Percentiles rank a stretch among this genome's conserved stretches.
phyloP scores from a whole-genome alignment of 92 coral and sea anemone species.

The Plumapathes pennacea region DNA sequence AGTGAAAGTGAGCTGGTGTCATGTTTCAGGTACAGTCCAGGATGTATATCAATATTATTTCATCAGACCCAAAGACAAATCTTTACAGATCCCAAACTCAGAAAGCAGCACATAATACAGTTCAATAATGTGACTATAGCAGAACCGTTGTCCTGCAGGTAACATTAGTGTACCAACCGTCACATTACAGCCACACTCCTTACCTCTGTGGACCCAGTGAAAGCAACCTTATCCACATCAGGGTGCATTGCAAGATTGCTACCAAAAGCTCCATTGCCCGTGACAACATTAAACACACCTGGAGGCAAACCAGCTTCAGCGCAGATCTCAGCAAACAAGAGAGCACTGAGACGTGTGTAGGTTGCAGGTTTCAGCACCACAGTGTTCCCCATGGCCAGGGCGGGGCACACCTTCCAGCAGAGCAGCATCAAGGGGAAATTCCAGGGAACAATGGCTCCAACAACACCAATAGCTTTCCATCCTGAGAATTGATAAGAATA shows the following conservation, averaged over 20 bases:
- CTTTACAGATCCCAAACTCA: too few species aligned
- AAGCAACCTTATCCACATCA: slow-evolving; percentile 97
- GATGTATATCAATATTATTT: too few species aligned
- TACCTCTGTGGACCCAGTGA: slow-evolving; percentile 99
- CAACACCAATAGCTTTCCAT: slow-evolving; percentile 96
- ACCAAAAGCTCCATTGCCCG: slow-evolving; percentile 97
- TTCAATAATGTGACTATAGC: neutral
- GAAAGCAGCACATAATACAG: neutral
- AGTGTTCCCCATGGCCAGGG: slow-evolving; percentile 97
- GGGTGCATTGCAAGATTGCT: slow-evolving; percentile 82
- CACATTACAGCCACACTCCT: neutral
- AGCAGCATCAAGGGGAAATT: slow-evolving; percentile 94
- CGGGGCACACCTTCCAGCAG: slow-evolving; percentile 99
- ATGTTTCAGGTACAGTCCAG: too few species aligned
- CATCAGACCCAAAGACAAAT: too few species aligned
- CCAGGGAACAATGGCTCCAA: slow-evolving; percentile 99
- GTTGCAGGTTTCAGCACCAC: slow-evolving; percentile 97
- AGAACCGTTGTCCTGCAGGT: too few species aligned
- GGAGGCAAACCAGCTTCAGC: slow-evolving; percentile 99
- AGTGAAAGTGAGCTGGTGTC: too few species aligned
- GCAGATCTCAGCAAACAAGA: slow-evolving; percentile 97
- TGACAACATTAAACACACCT: slow-evolving; percentile 98
- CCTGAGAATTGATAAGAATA: too few species aligned
- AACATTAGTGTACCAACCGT: neutral
- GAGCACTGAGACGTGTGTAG: slow-evolving; percentile 92